Percentiles rank a stretch among this genome's conserved stretches.
Conservation (phyloP, 2,888 invertebrate genomes). For the Hyposoter didymator region DNA sequence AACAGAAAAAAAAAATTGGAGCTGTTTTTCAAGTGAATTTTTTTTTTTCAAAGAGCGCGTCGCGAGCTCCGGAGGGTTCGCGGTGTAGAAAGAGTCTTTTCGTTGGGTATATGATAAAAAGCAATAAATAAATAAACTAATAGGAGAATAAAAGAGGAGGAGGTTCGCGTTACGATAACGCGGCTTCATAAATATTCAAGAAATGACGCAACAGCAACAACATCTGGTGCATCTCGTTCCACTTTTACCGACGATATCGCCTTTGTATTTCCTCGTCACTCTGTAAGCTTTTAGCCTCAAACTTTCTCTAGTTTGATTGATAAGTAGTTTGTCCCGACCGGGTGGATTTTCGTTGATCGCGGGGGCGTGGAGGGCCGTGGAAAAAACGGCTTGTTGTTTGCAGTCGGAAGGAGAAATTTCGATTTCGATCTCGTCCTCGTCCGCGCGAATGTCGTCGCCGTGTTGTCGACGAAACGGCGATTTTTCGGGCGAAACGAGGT, state of each 20-base stretch:
- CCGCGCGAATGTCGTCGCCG: conserved; percentile 26
- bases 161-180: neutral
- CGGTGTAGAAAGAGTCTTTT: neutral
- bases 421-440: conserved; percentile 69
- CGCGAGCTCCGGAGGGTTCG: neutral
- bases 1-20: too few species aligned
- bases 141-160: neutral
- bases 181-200: conserved; percentile 59
- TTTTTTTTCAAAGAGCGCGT: too few species aligned
- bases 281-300: conserved; percentile 76
- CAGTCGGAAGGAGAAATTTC: conserved; percentile 68
- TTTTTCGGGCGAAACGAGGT: neutral
- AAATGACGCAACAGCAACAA: conserved; percentile 81
- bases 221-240: conserved; percentile 76
- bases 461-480: neutral
- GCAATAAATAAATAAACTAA: conserved; percentile 36
- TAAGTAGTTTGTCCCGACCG: conserved; percentile 74
- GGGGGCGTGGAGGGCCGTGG: conserved; percentile 32
- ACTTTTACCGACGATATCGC: conserved; percentile 75
- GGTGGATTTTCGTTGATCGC: conserved; percentile 76
- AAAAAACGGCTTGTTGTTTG: too few species aligned
- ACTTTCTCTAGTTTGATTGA: conserved; percentile 70
- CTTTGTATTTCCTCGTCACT: conserved; percentile 77
- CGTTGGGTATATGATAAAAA: conserved; percentile 6
- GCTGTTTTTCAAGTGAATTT: too few species aligned